phyloP scores from a whole-genome alignment of 1,140 invertebrate species.

The Drosophila prosaltans region DNA sequence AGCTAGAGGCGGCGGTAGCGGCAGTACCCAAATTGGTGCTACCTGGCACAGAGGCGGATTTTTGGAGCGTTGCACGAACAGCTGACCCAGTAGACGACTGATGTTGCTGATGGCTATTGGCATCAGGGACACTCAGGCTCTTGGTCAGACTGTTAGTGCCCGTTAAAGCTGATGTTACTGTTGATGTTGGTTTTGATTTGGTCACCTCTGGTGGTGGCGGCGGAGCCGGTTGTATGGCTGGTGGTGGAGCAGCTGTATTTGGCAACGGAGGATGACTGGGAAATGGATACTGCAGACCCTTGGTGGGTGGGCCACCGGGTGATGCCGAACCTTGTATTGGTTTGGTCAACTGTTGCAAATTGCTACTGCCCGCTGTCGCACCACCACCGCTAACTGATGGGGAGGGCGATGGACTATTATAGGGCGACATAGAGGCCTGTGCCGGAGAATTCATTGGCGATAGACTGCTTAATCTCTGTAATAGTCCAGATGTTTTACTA shows the following conservation, averaged over 20 bases:
- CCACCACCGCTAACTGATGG: conserved; percentile 54
- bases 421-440: conserved; percentile 79
- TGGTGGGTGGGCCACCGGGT: conserved; percentile 64
- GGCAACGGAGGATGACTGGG: conserved; percentile 89
- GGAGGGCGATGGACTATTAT: conserved; percentile 77
- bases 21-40: conserved; percentile 83
- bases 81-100: conserved; percentile 9
- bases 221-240: conserved; percentile 68
- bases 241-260: conserved; percentile 79
- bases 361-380: neutral
- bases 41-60: conserved; percentile 83
- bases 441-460: conserved; percentile 82
- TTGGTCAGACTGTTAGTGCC: conserved; percentile 52
- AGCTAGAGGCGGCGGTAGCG: conserved; percentile 47
- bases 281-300: conserved; percentile 92
- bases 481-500: conserved; percentile 54
- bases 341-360: conserved; percentile 20
- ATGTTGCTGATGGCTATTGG: neutral
- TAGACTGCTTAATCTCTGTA: conserved; percentile 73
- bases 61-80: conserved; percentile 66
- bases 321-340: conserved; percentile 29
- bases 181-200: conserved; percentile 31
- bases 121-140: conserved; percentile 71
- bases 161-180: neutral
- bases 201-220: conserved; percentile 59